A percentile compares a stretch with the other conserved stretches of the same genome.
Evolutionary conservation across 1,140 invertebrate species (phyloP).

Genomic region (Subanguina moxae): DNA sequence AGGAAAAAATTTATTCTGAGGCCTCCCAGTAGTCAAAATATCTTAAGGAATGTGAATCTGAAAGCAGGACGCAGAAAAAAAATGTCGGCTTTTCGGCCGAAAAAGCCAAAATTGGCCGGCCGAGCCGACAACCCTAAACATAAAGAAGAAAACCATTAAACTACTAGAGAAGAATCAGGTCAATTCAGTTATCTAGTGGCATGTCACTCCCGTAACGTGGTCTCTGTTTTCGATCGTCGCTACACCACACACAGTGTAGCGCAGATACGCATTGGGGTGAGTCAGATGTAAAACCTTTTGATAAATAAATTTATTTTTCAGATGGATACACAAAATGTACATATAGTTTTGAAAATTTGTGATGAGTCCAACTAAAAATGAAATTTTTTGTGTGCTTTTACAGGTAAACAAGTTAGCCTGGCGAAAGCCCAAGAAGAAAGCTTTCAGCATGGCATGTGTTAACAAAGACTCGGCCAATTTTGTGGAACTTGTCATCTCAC

Average conservation of each 20-base stretch:
- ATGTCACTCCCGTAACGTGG: constrained; percentile 22
- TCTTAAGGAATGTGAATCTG: too few relatives aligned
- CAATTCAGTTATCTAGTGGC: constrained; percentile 15
- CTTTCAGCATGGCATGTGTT: constrained; percentile 19
- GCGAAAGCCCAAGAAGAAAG: not conserved
- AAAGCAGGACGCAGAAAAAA: too few relatives aligned
- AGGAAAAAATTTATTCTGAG: too few relatives aligned
- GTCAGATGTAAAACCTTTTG: too few relatives aligned
- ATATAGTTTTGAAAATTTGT: not conserved
- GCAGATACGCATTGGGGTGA: constrained; percentile 20
- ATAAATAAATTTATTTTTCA: not conserved
- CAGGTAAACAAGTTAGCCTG: too few relatives aligned
- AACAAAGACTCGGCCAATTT: constrained; percentile 22
- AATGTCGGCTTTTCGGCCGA: too few relatives aligned
- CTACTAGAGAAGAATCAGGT: too few relatives aligned
- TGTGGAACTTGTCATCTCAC: constrained; percentile 32
- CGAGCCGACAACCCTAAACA: too few relatives aligned
- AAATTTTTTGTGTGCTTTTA: not conserved
- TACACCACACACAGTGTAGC: constrained; percentile 17
- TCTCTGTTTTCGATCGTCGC: constrained; percentile 27
- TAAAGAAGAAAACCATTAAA: too few relatives aligned
- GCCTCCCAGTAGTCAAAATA: too few relatives aligned
- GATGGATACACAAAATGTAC: not conserved
- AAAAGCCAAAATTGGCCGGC: too few relatives aligned
- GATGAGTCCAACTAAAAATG: not conserved